These are phyloP conservation scores for Folsomia candida DNA, from an alignment of 2,888 invertebrate genomes.

Conservation along the genomic window DNA sequence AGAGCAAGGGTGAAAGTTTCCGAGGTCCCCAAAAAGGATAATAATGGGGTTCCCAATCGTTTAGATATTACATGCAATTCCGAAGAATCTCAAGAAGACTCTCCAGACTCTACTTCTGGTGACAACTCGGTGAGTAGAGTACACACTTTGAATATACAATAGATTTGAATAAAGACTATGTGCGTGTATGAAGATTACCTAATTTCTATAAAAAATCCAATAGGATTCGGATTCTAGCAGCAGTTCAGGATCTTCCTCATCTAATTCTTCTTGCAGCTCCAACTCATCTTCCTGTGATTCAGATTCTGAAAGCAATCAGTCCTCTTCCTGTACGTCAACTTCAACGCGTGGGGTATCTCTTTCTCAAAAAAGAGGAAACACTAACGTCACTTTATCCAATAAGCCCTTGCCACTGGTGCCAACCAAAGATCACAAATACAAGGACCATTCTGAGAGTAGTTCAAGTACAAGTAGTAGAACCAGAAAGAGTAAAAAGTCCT, in stretches of 20 bases:
- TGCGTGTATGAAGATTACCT: no score
- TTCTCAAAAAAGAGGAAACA: no score
- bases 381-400: no score
- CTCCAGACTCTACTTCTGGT: slow-evolving; percentile 40
- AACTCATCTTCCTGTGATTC: slow-evolving; percentile 42
- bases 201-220: no score
- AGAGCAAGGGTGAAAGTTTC: slow-evolving; percentile 30
- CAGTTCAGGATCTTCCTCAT: slow-evolving; percentile 34
- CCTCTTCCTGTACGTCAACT: slow-evolving; percentile 31
- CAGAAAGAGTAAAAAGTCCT: slow-evolving; percentile 25
- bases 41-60: slow-evolving; percentile 37
- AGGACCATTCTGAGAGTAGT: slow-evolving; percentile 31
- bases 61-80: slow-evolving; percentile 38
- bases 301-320: slow-evolving; percentile 42
- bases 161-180: no score
- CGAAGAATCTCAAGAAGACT: slow-evolving; percentile 45
- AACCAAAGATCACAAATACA: background rate
- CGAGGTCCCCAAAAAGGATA: slow-evolving; percentile 35
- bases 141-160: no score
- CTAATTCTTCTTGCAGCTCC: slow-evolving; percentile 26
- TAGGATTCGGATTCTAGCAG: slow-evolving; percentile 56
- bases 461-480: slow-evolving; percentile 37
- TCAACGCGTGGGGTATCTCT: slow-evolving; percentile 26
- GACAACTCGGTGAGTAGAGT: slow-evolving; percentile 27
- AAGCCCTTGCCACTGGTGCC: background rate